A percentile compares a stretch with the other conserved stretches of the same genome.
These are phyloP conservation scores for Bagarius yarrelli DNA, from an alignment of 2,113 vertebrate genomes.

Conservation along the genomic window DNA sequence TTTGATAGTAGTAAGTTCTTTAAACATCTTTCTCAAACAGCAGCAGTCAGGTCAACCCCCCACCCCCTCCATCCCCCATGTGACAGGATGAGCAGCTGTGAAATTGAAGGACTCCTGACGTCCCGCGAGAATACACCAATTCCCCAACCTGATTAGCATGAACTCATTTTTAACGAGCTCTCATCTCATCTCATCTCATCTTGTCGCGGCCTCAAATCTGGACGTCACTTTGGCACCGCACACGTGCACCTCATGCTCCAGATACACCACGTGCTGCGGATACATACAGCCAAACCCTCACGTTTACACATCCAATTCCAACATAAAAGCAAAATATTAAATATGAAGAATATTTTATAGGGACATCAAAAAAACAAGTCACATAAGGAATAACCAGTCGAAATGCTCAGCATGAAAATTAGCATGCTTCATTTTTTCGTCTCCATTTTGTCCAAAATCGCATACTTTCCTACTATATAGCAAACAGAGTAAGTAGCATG, in stretches of 20 bases:
- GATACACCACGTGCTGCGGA: slow-evolving; percentile 17
- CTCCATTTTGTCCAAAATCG: too few species aligned
- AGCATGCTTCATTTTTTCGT: too few species aligned
- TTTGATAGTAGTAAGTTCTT: slow-evolving; percentile 40
- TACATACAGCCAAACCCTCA: neutral
- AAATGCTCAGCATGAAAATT: neutral
- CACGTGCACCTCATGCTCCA: slow-evolving; percentile 45
- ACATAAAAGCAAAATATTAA: neutral
- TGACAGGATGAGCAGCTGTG: slow-evolving; percentile 60
- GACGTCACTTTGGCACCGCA: slow-evolving; percentile 22
- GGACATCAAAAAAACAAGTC: too few species aligned
- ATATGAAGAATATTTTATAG: neutral
- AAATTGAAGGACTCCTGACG: slow-evolving; percentile 61
- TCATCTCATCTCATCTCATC: slow-evolving; percentile 57
- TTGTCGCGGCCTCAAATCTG: slow-evolving; percentile 68
- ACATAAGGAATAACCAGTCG: neutral
- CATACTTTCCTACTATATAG: too few species aligned
- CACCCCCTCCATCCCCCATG: slow-evolving; percentile 50
- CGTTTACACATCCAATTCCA: neutral
- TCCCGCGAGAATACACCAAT: slow-evolving; percentile 64
- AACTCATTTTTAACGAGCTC: slow-evolving; percentile 72
- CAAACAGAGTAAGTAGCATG: too few species aligned
- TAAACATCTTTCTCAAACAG: slow-evolving; percentile 52
- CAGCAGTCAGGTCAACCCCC: slow-evolving; percentile 59
- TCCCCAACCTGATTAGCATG: slow-evolving; percentile 75